A percentile compares a stretch with the other conserved stretches of the same genome.
These are phyloP conservation scores for Gymnocheta viridis DNA, from an alignment of 2,888 invertebrate genomes.

Conservation along the genomic window DNA sequence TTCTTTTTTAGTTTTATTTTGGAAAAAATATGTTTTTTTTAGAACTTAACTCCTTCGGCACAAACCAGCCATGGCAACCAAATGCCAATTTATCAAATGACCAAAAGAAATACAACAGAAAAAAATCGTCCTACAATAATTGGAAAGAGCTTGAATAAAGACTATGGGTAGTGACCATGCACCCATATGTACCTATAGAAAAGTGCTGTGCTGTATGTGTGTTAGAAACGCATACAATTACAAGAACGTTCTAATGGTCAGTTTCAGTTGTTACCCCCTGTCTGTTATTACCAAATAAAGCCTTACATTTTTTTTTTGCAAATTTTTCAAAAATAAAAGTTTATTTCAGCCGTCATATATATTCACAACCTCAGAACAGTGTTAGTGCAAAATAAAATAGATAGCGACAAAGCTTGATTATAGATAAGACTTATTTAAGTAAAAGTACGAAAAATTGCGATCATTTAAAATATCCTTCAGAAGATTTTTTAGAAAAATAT, in stretches of 20 bases:
- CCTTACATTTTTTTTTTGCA: conserved; percentile 6
- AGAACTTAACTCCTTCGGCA: conserved; percentile 41
- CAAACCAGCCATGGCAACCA: conserved; percentile 64
- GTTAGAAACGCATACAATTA: conserved; percentile 15
- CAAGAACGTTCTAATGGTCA: conserved; percentile 47
- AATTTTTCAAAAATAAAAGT: not conserved
- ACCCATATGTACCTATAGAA: not conserved
- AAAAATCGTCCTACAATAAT: conserved; percentile 34
- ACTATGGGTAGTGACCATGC: conserved; percentile 4
- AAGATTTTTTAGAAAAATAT: too few species aligned
- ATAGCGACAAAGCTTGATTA: not conserved
- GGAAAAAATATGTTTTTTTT: conserved; percentile 27
- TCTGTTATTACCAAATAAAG: conserved; percentile 19
- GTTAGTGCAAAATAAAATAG: not conserved
- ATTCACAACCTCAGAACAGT: not conserved
- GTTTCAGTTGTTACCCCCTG: conserved; percentile 38
- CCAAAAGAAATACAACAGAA: conserved; percentile 56
- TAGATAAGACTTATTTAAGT: too few species aligned
- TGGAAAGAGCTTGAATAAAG: conserved; percentile 46
- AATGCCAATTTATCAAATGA: conserved; percentile 71
- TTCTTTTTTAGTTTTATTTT: conserved; percentile 52
- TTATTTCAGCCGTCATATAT: not conserved
- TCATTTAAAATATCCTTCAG: too few species aligned
- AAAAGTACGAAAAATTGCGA: too few species aligned
- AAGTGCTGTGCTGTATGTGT: not conserved